These are phyloP conservation scores for Sycophaga agraensis DNA, from an alignment of 1,140 invertebrate species.

Conservation along the genomic window DNA sequence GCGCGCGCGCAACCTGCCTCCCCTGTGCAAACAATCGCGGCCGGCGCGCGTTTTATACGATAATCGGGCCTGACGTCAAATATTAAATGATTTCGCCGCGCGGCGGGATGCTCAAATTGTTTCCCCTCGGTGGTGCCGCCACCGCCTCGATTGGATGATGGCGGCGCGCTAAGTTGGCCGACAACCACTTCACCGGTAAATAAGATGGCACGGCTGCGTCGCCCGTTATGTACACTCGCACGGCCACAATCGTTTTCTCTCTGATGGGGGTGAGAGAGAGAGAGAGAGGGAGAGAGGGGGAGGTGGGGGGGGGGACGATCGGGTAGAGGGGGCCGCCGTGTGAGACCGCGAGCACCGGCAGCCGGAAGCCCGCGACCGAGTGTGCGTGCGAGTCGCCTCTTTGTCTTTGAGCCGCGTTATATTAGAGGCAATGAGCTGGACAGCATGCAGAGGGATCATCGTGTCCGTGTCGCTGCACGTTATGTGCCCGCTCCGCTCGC, in stretches of 20 bases:
- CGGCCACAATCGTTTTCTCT: neutral
- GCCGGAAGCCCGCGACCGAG: conserved; percentile 7
- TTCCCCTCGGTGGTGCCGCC: neutral
- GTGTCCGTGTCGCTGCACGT: too few species aligned
- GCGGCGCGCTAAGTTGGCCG: conserved; percentile 48
- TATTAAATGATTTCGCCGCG: conserved; percentile 51
- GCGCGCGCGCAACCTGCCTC: neutral
- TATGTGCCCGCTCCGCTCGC: too few species aligned
- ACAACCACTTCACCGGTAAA: conserved; percentile 49
- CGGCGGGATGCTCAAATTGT: conserved; percentile 51
- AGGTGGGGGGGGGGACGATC: neutral
- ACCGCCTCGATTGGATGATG: conserved; percentile 49
- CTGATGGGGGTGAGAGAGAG: neutral
- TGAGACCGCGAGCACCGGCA: neutral
- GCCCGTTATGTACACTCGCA: neutral
- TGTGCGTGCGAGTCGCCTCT: neutral
- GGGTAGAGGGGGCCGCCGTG: too few species aligned
- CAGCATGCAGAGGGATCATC: too few species aligned
- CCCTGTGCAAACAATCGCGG: conserved; percentile 37
- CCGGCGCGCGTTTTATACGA: conserved; percentile 41
- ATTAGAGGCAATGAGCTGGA: neutral
- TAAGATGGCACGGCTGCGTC: conserved; percentile 40
- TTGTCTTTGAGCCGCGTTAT: too few species aligned
- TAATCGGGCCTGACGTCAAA: conserved; percentile 52
- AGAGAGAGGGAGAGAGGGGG: conserved; percentile 11